A percentile compares a stretch with the other conserved stretches of the same genome.
Evolutionary conservation across 2,888 invertebrate species (phyloP).

Genomic region (Pogonocherus hispidulus): DNA sequence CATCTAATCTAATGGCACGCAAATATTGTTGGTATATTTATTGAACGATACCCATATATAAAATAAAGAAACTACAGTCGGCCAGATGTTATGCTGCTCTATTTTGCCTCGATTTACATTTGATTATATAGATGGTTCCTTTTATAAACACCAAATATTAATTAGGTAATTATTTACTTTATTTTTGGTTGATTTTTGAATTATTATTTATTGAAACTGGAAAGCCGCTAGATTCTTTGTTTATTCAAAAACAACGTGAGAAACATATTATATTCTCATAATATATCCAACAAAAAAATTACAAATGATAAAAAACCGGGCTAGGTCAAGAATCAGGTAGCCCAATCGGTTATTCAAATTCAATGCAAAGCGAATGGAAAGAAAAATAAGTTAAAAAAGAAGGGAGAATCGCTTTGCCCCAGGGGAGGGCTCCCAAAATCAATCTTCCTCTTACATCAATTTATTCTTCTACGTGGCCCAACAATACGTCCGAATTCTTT

Average conservation of each 20-base stretch:
- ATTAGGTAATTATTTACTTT: no score
- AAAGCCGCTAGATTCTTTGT: no score
- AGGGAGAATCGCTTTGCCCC: neutral
- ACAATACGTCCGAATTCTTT: constrained; percentile 31
- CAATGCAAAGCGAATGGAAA: constrained; percentile 12
- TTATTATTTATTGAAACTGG: no score
- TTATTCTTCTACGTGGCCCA: constrained; percentile 28
- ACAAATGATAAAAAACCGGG: neutral
- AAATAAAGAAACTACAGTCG: no score
- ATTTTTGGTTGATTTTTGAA: no score
- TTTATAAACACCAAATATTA: no score
- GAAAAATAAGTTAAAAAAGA: constrained; percentile 1
- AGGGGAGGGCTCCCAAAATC: constrained; percentile 21
- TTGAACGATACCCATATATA: no score
- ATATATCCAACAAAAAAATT: constrained; percentile 5
- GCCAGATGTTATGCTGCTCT: no score
- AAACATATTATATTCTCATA: neutral
- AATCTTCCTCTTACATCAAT: constrained; percentile 30
- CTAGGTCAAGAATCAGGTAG: constrained; percentile 16
- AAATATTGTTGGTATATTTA: no score
- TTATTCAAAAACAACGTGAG: neutral
- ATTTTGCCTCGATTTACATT: no score
- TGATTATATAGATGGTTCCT: no score
- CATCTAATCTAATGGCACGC: no score
- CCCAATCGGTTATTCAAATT: constrained; percentile 29